Evolutionary conservation across 2,113 vertebrate genomes (phyloP).

Genomic region (Accipiter cooperii): DNA sequence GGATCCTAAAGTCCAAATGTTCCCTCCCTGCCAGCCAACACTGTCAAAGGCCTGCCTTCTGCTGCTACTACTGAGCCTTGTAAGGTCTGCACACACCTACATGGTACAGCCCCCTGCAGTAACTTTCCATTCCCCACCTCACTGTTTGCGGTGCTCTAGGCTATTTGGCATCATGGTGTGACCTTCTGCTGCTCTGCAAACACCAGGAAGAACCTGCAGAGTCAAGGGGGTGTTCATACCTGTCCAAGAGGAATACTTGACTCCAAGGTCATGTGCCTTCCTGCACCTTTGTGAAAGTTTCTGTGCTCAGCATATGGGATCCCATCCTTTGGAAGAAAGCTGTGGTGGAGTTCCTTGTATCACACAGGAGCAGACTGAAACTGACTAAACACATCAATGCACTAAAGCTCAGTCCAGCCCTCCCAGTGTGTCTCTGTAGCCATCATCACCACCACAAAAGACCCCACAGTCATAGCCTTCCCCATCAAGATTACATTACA

Average conservation of each 20-base stretch:
- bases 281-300: not conserved
- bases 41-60: not conserved
- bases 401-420: not conserved
- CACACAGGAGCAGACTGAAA: not conserved
- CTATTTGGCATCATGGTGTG: not conserved
- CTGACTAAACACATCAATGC: not conserved
- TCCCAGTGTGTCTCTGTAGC: not conserved
- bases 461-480: not conserved
- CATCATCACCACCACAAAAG: not conserved
- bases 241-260: not conserved
- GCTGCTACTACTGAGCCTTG: not conserved
- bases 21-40: not conserved
- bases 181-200: not conserved
- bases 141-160: not conserved
- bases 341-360: not conserved
- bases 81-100: not conserved
- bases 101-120: not conserved
- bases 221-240: not conserved
- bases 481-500: not conserved
- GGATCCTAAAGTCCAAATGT: not conserved
- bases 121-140: not conserved
- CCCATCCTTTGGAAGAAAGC: not conserved
- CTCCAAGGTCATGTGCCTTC: not conserved
- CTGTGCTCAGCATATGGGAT: not conserved
- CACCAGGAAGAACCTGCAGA: not conserved